Conservation (phyloP, 2,113 vertebrate genomes). For the Panthera tigris region DNA sequence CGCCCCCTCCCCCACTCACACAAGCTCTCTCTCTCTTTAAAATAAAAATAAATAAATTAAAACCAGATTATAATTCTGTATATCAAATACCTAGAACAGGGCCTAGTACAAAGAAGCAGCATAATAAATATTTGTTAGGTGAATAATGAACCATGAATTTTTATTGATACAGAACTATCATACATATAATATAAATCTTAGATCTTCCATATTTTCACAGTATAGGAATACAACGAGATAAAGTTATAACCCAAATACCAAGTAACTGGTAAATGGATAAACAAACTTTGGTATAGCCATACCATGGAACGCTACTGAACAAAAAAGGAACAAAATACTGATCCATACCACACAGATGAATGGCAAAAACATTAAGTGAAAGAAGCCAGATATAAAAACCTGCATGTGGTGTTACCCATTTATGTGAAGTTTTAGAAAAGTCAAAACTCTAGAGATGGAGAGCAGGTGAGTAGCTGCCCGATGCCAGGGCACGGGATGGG, state of each 20-base stretch:
- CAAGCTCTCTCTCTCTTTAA: no score
- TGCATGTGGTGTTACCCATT: background rate
- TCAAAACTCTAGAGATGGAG: background rate
- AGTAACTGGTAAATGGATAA: background rate
- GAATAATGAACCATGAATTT: background rate
- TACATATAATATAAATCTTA: background rate
- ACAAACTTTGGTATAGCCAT: background rate
- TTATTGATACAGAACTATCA: background rate
- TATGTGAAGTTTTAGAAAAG: background rate
- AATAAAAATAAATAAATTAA: no score
- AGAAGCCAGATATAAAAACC: background rate
- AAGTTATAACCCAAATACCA: background rate
- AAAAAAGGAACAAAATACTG: background rate
- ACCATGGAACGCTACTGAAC: background rate
- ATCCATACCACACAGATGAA: background rate
- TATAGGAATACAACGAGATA: background rate
- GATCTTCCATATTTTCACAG: background rate
- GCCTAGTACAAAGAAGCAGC: background rate
- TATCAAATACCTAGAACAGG: background rate
- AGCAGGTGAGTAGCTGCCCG: background rate
- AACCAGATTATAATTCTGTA: background rate
- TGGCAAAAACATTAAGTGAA: background rate
- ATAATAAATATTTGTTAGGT: background rate
- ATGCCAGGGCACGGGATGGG: rapidly evolving
- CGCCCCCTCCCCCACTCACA: no score